A percentile compares a stretch with the other conserved stretches of the same genome.
Conservation (phyloP, 2,113 vertebrate genomes). For the Centropus unirufus region DNA sequence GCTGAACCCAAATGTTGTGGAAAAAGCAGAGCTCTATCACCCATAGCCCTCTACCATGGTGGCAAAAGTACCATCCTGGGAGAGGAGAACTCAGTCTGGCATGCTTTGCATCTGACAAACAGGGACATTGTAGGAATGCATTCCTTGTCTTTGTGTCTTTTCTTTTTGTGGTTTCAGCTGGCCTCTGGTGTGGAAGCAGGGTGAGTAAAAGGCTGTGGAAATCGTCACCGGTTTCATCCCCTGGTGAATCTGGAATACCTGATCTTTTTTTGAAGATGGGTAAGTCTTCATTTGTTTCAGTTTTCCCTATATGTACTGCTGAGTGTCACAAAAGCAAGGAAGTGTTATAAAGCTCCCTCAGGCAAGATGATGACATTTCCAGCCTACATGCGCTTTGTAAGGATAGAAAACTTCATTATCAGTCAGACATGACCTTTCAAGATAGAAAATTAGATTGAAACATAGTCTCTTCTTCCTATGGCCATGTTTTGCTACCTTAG, state of each 20-base stretch:
- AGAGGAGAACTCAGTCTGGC: background rate
- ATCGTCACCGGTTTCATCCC: background rate
- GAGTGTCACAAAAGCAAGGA: background rate
- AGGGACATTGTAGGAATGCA: accelerated
- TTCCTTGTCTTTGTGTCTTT: background rate
- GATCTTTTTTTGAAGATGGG: background rate
- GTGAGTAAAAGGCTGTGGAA: background rate
- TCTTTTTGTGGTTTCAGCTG: background rate
- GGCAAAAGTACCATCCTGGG: accelerated
- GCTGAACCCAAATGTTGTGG: background rate
- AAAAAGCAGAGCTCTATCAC: background rate
- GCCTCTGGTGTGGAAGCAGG: background rate
- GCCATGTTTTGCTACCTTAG: background rate
- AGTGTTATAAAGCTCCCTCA: slow-evolving; percentile 8
- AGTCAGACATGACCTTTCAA: slow-evolving; percentile 3
- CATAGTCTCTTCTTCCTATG: background rate
- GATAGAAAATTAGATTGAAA: background rate
- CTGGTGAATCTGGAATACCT: background rate
- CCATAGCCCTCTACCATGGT: accelerated
- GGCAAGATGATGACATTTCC: background rate
- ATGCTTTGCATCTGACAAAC: accelerated
- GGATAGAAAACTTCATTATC: background rate
- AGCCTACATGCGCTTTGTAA: background rate
- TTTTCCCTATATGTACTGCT: background rate
- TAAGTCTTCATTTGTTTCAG: background rate